Conservation (phyloP, 2,888 invertebrate genomes). For the Aleiodes alternator region DNA sequence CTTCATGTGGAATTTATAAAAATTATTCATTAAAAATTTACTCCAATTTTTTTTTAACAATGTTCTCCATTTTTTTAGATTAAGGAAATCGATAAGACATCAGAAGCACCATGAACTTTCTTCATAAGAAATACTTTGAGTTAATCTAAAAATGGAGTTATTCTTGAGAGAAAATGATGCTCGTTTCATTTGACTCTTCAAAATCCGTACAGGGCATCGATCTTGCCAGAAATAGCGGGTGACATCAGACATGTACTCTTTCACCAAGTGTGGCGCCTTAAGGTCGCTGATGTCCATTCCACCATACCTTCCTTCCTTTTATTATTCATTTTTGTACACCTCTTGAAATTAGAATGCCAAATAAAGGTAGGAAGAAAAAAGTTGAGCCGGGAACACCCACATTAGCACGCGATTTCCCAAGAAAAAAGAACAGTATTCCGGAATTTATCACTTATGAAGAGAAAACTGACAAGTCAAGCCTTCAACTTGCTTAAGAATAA, state of each 20-base stretch:
- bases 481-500: conserved; percentile 35
- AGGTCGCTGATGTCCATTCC: conserved; percentile 33
- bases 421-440: conserved; percentile 16
- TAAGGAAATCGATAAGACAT: neutral
- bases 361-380: conserved; percentile 40
- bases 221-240: conserved; percentile 52
- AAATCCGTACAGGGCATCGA: conserved; percentile 42
- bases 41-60: too few species aligned
- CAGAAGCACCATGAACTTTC: too few species aligned
- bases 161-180: conserved; percentile 20
- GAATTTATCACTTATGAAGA: conserved; percentile 26
- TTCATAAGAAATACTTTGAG: neutral
- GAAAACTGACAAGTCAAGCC: conserved; percentile 40
- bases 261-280: conserved; percentile 53
- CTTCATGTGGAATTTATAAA: too few species aligned
- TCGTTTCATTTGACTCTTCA: conserved; percentile 27
- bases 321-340: conserved; percentile 48
- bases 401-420: conserved; percentile 19
- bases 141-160: conserved; percentile 6
- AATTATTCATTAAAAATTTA: too few species aligned
- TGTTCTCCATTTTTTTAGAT: neutral
- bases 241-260: conserved; percentile 52
- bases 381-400: conserved; percentile 30
- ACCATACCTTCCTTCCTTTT: conserved; percentile 47
- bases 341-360: conserved; percentile 53